Evolutionary conservation across 2,113 vertebrate genomes (phyloP).

Genomic region (Dissostichus mawsoni): DNA sequence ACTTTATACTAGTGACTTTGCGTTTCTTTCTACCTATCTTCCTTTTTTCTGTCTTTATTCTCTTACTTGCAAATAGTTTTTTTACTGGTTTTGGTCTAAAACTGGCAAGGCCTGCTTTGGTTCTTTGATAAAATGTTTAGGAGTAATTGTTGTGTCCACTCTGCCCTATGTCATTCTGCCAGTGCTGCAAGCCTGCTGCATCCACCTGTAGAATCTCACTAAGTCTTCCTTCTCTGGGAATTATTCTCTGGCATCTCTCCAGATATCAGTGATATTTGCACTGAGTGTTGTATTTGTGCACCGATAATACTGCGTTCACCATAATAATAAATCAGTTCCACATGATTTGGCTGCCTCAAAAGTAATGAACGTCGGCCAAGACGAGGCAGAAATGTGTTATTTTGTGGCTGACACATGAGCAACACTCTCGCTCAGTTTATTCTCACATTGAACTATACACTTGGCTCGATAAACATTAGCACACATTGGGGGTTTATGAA

Average conservation of each 20-base stretch:
- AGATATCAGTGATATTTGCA: slow-evolving; percentile 39
- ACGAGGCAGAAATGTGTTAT: slow-evolving; percentile 41
- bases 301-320: background rate
- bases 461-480: background rate
- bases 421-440: slow-evolving; percentile 22
- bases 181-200: background rate
- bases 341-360: slow-evolving; percentile 13
- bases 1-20: too few species aligned
- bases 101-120: too few species aligned
- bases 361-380: background rate
- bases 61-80: too few species aligned
- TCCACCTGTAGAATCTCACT: background rate
- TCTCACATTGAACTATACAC: slow-evolving; percentile 12
- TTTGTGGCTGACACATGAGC: slow-evolving; percentile 18
- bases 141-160: background rate
- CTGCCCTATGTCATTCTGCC: background rate
- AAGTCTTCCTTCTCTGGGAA: background rate
- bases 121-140: too few species aligned
- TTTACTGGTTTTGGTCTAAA: too few species aligned
- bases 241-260: slow-evolving; percentile 3
- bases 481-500: background rate
- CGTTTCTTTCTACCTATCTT: too few species aligned
- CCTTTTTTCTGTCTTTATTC: too few species aligned
- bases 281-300: background rate
- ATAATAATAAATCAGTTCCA: slow-evolving; percentile 11